Conservation (phyloP, 2,888 invertebrate genomes). For the Villa cingulata region DNA sequence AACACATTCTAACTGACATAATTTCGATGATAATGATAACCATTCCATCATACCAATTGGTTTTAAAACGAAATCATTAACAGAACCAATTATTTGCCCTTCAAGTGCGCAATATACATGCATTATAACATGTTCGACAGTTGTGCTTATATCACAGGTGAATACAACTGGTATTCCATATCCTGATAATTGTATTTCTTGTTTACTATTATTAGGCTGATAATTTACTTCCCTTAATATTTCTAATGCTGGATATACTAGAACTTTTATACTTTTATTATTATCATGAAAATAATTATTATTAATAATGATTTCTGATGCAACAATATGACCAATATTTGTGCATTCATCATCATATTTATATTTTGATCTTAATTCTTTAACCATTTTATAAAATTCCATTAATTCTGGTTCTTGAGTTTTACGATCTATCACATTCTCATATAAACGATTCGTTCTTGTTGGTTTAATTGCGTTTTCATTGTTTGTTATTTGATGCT, state of each 20-base stretch:
- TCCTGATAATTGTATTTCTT: slow-evolving; percentile 31
- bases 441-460: slow-evolving; percentile 48
- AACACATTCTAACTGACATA: slow-evolving; percentile 85
- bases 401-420: slow-evolving; percentile 62
- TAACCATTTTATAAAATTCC: slow-evolving; percentile 72
- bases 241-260: slow-evolving; percentile 50
- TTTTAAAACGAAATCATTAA: slow-evolving; percentile 49
- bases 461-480: too few relatives aligned
- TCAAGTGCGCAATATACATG: slow-evolving; percentile 73
- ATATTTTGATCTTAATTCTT: slow-evolving; percentile 62
- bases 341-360: slow-evolving; percentile 57
- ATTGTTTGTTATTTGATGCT: too few relatives aligned
- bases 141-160: slow-evolving; percentile 82
- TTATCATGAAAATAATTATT: slow-evolving; percentile 60
- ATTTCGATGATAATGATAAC: slow-evolving; percentile 63
- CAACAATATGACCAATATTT: slow-evolving; percentile 81
- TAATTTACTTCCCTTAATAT: slow-evolving; percentile 22
- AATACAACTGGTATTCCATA: slow-evolving; percentile 61
- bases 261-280: slow-evolving; percentile 84
- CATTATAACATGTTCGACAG: slow-evolving; percentile 71
- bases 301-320: slow-evolving; percentile 57
- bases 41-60: slow-evolving; percentile 75
- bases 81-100: slow-evolving; percentile 51
- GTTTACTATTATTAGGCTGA: slow-evolving; percentile 35
- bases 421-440: slow-evolving; percentile 54